phyloP scores from a whole-genome alignment of 2,113 vertebrate genomes.

The Campylomormyrus numenius region DNA sequence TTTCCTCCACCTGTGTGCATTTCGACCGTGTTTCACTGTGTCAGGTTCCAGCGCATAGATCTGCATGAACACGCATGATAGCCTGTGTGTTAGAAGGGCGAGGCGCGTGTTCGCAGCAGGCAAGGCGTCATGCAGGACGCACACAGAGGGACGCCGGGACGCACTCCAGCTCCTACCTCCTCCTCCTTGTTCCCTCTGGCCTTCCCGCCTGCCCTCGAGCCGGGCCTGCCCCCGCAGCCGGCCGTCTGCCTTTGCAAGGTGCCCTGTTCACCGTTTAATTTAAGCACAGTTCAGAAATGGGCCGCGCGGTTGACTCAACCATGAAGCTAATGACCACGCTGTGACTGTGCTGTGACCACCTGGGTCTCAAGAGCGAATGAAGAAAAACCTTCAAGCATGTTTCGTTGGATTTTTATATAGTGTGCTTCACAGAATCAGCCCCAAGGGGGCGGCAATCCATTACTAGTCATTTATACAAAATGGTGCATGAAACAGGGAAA shows the following conservation, averaged over 20 bases:
- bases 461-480: not conserved
- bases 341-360: not conserved
- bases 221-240: constrained; percentile 78
- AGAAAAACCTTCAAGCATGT: not conserved
- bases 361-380: not conserved
- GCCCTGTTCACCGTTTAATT: constrained; percentile 90
- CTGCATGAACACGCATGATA: not conserved
- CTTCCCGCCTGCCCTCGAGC: constrained; percentile 77
- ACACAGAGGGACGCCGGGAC: not conserved
- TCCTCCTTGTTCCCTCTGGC: constrained; percentile 86
- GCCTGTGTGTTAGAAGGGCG: not conserved
- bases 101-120: not conserved
- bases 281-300: constrained; percentile 73
- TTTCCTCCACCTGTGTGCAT: not conserved
- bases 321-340: not conserved
- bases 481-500: not conserved
- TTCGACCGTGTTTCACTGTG: not conserved
- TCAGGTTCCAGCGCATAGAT: not conserved
- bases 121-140: constrained; percentile 5
- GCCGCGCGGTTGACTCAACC: not conserved
- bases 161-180: constrained; percentile 76
- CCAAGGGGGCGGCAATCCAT: not conserved
- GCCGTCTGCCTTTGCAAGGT: constrained; percentile 82
- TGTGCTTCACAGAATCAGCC: not conserved
- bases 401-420: not conserved